These are phyloP conservation scores for Capromys pilorides DNA, from an alignment of 2,797 vertebrate species.

Conservation along the genomic window DNA sequence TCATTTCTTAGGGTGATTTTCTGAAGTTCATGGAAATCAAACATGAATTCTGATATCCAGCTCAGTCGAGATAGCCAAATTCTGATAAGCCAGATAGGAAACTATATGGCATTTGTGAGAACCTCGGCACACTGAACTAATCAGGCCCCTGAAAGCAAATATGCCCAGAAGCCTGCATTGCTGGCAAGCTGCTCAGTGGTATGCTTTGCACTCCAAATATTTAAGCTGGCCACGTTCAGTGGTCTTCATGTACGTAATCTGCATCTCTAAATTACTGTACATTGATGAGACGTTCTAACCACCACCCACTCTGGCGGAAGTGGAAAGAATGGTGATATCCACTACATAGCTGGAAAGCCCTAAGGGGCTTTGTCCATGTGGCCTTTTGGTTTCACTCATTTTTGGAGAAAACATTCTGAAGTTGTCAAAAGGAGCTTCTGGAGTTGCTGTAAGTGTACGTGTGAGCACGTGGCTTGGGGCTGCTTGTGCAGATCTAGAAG, in stretches of 20 bases:
- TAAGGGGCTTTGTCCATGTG: neutral
- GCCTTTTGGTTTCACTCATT: constrained; percentile 38
- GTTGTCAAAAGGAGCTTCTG: neutral
- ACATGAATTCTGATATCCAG: neutral
- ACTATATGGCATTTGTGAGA: neutral
- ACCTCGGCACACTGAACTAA: neutral
- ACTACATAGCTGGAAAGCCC: neutral
- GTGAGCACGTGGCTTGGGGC: neutral
- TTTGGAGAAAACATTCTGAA: constrained; percentile 10
- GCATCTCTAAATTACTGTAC: neutral
- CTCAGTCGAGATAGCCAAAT: neutral
- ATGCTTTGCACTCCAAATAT: neutral
- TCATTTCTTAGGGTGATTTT: neutral
- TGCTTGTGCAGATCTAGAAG: neutral
- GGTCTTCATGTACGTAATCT: neutral
- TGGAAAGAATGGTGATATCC: neutral
- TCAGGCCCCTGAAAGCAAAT: neutral
- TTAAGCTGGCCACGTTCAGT: neutral
- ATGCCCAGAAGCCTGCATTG: neutral
- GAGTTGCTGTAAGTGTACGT: neutral
- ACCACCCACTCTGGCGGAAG: neutral
- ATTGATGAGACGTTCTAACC: neutral
- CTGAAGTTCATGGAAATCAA: neutral
- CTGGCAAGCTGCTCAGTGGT: neutral
- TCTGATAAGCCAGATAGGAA: neutral